Conservation (phyloP, 1,140 invertebrate species). For the Cherax quadricarinatus region DNA sequence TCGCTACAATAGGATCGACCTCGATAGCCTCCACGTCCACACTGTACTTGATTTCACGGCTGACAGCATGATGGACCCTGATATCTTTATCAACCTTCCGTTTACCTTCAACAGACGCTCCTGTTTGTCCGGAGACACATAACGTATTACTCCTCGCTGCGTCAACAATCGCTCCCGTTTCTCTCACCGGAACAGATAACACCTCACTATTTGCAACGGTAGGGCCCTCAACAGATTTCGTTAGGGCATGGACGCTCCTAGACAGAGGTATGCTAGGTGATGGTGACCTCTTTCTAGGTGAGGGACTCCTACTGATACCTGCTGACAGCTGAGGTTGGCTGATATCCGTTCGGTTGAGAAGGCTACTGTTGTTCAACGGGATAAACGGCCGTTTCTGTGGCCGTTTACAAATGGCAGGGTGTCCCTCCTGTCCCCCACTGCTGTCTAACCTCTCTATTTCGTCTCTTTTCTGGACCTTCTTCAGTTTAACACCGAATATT, state of each 20-base stretch:
- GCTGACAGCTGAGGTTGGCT: conserved; percentile 13
- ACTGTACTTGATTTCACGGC: conserved; percentile 1
- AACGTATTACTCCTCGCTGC: background rate
- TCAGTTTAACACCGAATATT: conserved; percentile 50
- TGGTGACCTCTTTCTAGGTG: conserved; percentile 49
- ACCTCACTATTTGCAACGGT: background rate
- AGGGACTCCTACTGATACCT: background rate
- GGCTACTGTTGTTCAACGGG: conserved; percentile 37
- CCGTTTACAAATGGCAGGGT: background rate
- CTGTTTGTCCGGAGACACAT: too few species aligned
- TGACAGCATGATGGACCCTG: background rate
- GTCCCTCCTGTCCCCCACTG: background rate
- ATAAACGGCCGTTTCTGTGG: conserved; percentile 33
- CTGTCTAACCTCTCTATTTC: background rate
- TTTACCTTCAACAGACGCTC: background rate
- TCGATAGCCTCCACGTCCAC: background rate
- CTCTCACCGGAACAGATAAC: background rate
- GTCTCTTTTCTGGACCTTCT: conserved; percentile 15
- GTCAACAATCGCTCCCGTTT: background rate
- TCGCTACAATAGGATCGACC: background rate
- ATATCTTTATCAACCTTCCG: background rate
- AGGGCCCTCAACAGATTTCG: conserved; percentile 39
- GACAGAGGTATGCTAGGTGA: conserved; percentile 56
- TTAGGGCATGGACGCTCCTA: conserved; percentile 51
- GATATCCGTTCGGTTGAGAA: conserved; percentile 3